Evolutionary conservation across 2,888 invertebrate species (phyloP).

Genomic region (Macaria notata): DNA sequence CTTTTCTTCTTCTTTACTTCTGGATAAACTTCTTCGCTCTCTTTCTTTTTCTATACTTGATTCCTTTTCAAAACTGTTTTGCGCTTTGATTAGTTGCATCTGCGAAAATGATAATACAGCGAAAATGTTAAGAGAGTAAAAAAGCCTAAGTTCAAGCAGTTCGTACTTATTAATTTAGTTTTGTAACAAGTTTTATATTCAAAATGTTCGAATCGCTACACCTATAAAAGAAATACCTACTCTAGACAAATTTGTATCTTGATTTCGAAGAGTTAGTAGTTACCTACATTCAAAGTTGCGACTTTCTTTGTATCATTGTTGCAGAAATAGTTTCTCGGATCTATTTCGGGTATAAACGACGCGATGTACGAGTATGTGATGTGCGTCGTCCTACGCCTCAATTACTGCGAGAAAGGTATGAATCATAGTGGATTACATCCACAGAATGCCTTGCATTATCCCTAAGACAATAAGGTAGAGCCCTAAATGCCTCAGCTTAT

Average conservation of each 20-base stretch:
- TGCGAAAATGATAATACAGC: slow-evolving; percentile 54
- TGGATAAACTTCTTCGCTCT: slow-evolving; percentile 70
- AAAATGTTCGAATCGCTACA: too few species aligned
- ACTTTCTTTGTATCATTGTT: slow-evolving; percentile 7
- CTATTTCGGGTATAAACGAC: slow-evolving; percentile 16
- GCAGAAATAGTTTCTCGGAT: slow-evolving; percentile 11
- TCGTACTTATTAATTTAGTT: too few species aligned
- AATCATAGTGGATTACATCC: slow-evolving; percentile 16
- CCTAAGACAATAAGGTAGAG: not conserved
- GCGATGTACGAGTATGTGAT: slow-evolving; percentile 6
- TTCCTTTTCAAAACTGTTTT: slow-evolving; percentile 80
- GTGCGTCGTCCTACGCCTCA: slow-evolving; percentile 18
- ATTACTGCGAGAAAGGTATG: slow-evolving; percentile 15
- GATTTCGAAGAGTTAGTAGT: too few species aligned
- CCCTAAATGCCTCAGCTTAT: too few species aligned
- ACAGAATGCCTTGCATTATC: slow-evolving; percentile 17
- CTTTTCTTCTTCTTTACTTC: slow-evolving; percentile 75
- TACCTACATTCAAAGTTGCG: not conserved
- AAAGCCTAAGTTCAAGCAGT: too few species aligned
- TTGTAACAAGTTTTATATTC: too few species aligned
- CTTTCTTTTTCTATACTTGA: slow-evolving; percentile 75
- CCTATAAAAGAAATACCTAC: too few species aligned
- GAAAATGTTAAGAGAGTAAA: not conserved
- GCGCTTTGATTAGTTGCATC: slow-evolving; percentile 80
- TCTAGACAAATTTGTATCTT: too few species aligned